Evolutionary conservation across 2,888 invertebrate genomes (phyloP), one percentile per base, ranked within the genome.

Genomic region (Agonum fuliginosum): DNA sequence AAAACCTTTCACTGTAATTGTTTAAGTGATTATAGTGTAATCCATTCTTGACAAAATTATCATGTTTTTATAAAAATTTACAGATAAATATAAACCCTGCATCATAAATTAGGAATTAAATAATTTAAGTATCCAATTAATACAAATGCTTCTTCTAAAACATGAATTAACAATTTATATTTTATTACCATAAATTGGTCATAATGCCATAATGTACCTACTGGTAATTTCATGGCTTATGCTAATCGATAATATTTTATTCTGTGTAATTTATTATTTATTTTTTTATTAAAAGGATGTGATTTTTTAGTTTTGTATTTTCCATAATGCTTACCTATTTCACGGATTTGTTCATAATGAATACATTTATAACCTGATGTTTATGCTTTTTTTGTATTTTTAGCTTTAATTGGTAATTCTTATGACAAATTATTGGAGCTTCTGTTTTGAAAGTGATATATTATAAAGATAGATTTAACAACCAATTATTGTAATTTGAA

Each of bases 1-100:
- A 67, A 41, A 67, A 67, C 67, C 67, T 41, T 67, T 67, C 67
- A 41, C 67, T 67, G 12, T 41, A 19, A 48, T 48, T 20, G 20
- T 48, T 20, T 48, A 48, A 48, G 20, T 48, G 6, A 48, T 48
- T 58, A 58, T 17, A 12, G 4, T 27, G 14, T 12, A 58, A 27
- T 58, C 30, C 17, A 58, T 58, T 58, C 27, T 30, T 58, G 27
- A 34, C 8, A 34, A 8, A n/a, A n/a, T n/a, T n/a, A n/a, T 34
- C 34, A 4, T 34, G 8, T 6, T 6, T 34, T 34, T 34, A 6
- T 34, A 34, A 34, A 37, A 37, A n/a, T 37, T 37, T 37, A 34
- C n/a, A n/a, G 8, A 10, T 34, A 37, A 37, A 37, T 1, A 6
- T 8, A 37, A 37, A 37, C n/a, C 8, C 6, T 37, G 8, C 8